Percentiles rank a stretch among this genome's conserved stretches.
Evolutionary conservation across 2,797 vertebrate genomes (phyloP).

Genomic region (Etheostoma nigrum): DNA sequence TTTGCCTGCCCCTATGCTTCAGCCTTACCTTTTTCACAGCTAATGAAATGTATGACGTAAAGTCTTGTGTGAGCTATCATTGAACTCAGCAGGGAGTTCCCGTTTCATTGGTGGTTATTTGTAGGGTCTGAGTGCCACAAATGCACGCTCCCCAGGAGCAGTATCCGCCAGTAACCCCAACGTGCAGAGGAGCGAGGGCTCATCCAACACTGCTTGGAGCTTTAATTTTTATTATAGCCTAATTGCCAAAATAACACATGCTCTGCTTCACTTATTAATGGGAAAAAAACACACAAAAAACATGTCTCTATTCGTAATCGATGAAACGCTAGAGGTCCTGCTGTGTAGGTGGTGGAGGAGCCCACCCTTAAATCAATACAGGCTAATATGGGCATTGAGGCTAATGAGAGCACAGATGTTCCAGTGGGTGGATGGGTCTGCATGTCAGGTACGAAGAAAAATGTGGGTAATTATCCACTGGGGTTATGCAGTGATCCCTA

Average conservation of each 20-base stretch:
- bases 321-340: neutral
- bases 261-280: neutral
- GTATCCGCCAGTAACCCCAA: too few species aligned
- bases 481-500: neutral
- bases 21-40: too few species aligned
- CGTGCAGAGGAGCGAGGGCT: too few species aligned
- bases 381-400: neutral
- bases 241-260: neutral
- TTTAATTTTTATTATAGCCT: neutral
- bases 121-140: too few species aligned
- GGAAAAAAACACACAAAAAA: neutral
- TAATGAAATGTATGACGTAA: too few species aligned
- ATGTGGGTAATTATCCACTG: neutral
- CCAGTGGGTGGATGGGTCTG: too few species aligned
- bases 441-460: neutral
- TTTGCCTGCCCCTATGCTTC: too few species aligned
- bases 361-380: neutral
- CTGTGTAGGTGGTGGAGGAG: neutral
- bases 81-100: too few species aligned
- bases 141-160: too few species aligned
- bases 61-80: too few species aligned
- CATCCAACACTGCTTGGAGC: too few species aligned
- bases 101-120: too few species aligned
- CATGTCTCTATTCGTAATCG: neutral
- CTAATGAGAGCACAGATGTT: neutral